Evolutionary conservation across 30 jellyfish, hydroid and myxozoan genomes (phyloP).

Genomic region (Nemopilema nomurai): DNA sequence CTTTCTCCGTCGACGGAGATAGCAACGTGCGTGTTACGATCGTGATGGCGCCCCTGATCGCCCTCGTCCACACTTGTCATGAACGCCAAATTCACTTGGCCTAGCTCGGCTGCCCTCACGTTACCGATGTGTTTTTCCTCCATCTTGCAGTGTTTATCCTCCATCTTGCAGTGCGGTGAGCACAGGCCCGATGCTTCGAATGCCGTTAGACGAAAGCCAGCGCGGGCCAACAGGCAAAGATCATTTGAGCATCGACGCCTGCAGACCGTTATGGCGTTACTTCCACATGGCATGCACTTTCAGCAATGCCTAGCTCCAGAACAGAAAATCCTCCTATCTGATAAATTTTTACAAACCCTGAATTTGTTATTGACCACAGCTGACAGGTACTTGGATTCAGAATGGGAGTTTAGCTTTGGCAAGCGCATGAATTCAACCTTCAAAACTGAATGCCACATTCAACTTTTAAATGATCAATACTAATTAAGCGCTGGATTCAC

Average conservation of each 20-base stretch:
- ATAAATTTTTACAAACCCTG: background rate
- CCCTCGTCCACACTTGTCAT: constrained; percentile 58
- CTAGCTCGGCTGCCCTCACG: constrained; percentile 38
- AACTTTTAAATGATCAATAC: constrained; percentile 29
- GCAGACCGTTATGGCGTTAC: background rate
- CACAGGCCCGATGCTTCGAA: background rate
- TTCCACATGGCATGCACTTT: background rate
- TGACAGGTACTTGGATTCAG: constrained; percentile 42
- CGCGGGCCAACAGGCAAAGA: background rate
- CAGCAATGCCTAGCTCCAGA: background rate
- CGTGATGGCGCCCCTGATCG: constrained; percentile 23
- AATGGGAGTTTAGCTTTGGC: background rate
- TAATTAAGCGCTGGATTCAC: constrained; percentile 39
- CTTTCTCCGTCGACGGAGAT: background rate
- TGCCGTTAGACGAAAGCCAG: background rate
- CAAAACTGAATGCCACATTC: constrained; percentile 19
- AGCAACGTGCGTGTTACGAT: background rate
- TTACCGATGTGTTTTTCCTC: constrained; percentile 25
- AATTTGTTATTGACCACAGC: constrained; percentile 11
- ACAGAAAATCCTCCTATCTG: background rate
- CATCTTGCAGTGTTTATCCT: constrained; percentile 9
- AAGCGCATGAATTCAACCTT: constrained; percentile 14
- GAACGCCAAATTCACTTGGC: constrained; percentile 62
- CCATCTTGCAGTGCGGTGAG: constrained; percentile 18
- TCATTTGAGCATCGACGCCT: background rate